Evolutionary conservation across 2,113 vertebrate species (phyloP).

Genomic region (Copsychus sechellarum): DNA sequence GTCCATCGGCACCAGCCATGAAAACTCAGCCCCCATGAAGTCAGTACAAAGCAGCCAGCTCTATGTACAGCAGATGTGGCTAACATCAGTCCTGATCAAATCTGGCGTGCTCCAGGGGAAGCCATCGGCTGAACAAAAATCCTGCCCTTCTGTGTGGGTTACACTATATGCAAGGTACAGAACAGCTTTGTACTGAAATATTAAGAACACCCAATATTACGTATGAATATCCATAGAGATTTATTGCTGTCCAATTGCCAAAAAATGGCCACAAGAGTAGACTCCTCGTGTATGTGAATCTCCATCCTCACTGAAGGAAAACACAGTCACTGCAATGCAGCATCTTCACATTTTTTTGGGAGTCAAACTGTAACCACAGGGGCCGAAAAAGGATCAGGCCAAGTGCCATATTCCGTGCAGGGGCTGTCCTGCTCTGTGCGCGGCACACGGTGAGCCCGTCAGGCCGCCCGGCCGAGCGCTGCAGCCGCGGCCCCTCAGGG

Average conservation of each 20-base stretch:
- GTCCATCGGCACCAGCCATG: not conserved
- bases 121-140: not conserved
- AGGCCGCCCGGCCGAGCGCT: fast-evolving
- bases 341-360: fast-evolving
- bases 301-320: not conserved
- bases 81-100: not conserved
- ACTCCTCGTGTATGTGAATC: fast-evolving
- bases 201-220: not conserved
- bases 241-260: not conserved
- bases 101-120: not conserved
- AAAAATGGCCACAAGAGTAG: not conserved
- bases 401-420: fast-evolving
- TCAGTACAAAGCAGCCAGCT: fast-evolving
- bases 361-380: fast-evolving
- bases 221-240: not conserved
- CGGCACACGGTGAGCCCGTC: fast-evolving
- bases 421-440: fast-evolving
- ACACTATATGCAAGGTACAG: not conserved
- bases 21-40: fast-evolving
- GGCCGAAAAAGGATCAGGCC: fast-evolving
- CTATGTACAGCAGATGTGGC: fast-evolving
- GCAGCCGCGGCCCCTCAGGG: not conserved
- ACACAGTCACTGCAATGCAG: not conserved
- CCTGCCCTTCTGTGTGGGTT: not conserved
- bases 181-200: not conserved